Conservation (phyloP, 2,888 invertebrate species). For the Lasioglossum oenotherae region DNA sequence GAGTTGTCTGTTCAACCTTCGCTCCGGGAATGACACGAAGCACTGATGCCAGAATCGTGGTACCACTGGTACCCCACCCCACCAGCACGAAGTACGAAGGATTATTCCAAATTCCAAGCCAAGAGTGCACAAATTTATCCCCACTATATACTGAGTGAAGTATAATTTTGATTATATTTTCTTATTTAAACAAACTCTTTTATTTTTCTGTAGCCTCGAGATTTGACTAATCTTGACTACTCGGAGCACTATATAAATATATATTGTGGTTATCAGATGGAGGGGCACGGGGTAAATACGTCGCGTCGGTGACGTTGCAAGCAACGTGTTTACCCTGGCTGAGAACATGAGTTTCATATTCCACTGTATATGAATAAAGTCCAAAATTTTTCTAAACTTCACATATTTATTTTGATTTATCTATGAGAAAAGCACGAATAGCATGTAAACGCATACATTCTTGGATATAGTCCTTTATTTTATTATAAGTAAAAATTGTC, state of each 20-base stretch:
- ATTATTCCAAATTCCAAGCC: no score
- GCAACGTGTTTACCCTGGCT: background rate
- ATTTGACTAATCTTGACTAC: background rate
- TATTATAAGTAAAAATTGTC: background rate
- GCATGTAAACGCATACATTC: background rate
- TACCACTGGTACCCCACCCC: no score
- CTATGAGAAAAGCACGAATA: background rate
- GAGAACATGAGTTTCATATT: background rate
- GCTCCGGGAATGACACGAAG: background rate
- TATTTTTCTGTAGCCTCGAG: background rate
- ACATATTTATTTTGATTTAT: background rate
- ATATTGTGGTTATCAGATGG: background rate
- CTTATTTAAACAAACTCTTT: background rate
- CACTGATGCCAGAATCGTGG: no score
- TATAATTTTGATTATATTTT: background rate
- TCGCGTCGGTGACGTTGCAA: background rate
- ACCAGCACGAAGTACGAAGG: background rate
- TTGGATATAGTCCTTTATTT: conserved; percentile 16
- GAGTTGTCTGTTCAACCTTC: background rate
- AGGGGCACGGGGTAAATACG: background rate
- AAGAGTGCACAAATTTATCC: background rate
- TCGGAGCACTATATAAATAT: background rate
- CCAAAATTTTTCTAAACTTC: background rate
- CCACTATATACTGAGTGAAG: background rate
- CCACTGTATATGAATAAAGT: background rate